Conservation (phyloP, 1,140 invertebrate genomes). For the Cyphomyrmex costatus region DNA sequence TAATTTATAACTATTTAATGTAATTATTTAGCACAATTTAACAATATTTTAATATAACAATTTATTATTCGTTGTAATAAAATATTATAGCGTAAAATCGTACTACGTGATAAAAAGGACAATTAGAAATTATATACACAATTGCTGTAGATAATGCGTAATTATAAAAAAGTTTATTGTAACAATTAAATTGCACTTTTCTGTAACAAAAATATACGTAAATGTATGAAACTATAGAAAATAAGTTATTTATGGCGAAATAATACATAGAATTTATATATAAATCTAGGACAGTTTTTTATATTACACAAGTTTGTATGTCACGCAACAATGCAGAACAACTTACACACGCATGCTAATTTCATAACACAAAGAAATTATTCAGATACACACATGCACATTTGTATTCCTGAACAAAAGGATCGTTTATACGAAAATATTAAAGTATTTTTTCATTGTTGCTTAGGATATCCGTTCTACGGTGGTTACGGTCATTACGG, state of each 20-base stretch:
- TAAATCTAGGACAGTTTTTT: neutral
- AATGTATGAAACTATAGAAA: neutral
- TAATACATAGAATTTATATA: neutral
- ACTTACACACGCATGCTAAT: neutral
- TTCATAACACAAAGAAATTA: conserved; percentile 41
- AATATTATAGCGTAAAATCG: neutral
- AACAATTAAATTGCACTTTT: neutral
- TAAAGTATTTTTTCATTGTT: conserved; percentile 45
- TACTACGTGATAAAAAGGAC: no score
- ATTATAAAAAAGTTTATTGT: neutral
- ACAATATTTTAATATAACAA: neutral
- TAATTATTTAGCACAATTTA: no score
- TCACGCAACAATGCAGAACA: conserved; percentile 2
- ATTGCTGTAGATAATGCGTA: no score
- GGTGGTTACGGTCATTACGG: conserved; percentile 70
- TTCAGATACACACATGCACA: neutral
- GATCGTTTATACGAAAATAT: conserved; percentile 15
- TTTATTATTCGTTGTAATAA: neutral
- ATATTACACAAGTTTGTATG: neutral
- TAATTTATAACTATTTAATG: conserved; percentile 1
- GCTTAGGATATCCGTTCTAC: conserved; percentile 73
- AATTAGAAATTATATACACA: no score
- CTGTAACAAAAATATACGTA: neutral
- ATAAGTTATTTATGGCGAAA: neutral
- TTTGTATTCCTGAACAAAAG: neutral